phyloP scores from a whole-genome alignment of 92 coral and sea anemone genomes.

The Nematostella vectensis region DNA sequence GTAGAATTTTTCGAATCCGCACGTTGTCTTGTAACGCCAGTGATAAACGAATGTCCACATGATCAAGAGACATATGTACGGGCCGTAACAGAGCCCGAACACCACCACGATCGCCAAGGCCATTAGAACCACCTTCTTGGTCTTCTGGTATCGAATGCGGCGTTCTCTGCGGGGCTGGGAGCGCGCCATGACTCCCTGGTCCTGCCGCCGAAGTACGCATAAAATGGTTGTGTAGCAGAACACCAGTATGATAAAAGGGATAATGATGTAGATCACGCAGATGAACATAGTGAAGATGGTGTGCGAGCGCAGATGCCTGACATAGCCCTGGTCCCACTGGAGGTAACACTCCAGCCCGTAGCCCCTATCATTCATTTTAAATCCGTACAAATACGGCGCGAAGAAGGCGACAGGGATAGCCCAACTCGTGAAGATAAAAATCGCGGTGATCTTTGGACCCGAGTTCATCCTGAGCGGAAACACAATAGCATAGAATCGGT shows the following conservation, averaged over 20 bases:
- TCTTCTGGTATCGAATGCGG: slow-evolving; percentile 12
- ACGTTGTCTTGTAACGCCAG: not conserved
- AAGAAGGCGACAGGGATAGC: slow-evolving; percentile 7
- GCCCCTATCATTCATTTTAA: not conserved
- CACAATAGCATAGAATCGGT: slow-evolving; percentile 25
- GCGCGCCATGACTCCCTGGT: slow-evolving; percentile 13
- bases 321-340: not conserved
- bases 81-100: slow-evolving; percentile 25
- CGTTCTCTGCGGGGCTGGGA: slow-evolving; percentile 19
- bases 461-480: slow-evolving; percentile 12
- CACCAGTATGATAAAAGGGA: slow-evolving; percentile 12
- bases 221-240: slow-evolving; percentile 17
- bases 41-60: slow-evolving; percentile 5
- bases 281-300: slow-evolving; percentile 3
- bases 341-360: not conserved
- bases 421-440: slow-evolving; percentile 12
- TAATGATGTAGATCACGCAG: slow-evolving; percentile 7
- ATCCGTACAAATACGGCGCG: slow-evolving; percentile 20
- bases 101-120: slow-evolving; percentile 19
- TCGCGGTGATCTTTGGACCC: not conserved
- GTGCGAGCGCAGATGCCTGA: not conserved
- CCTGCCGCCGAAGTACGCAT: slow-evolving; percentile 9
- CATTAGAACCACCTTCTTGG: slow-evolving; percentile 21
- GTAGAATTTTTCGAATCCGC: slow-evolving; percentile 4
- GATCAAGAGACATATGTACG: slow-evolving; percentile 8